A percentile compares a stretch with the other conserved stretches of the same genome.
These are phyloP conservation scores for Glyphotaelius pellucidus DNA, from an alignment of 2,888 invertebrate genomes.

Conservation along the genomic window DNA sequence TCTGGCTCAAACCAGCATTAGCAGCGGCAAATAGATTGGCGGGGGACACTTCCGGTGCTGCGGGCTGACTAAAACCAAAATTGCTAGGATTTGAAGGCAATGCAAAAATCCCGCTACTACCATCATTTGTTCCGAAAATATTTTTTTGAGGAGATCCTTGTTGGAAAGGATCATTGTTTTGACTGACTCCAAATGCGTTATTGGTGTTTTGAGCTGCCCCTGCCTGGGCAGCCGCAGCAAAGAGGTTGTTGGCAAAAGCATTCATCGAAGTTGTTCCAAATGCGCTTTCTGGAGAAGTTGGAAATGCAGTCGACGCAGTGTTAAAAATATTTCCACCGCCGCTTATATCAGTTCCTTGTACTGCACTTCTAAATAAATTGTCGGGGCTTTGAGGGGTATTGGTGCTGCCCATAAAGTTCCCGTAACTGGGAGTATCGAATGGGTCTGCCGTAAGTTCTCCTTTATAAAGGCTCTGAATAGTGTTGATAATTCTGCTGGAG, in stretches of 20 bases:
- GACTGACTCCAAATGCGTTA: slow-evolving; percentile 16
- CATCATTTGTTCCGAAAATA: slow-evolving; percentile 11
- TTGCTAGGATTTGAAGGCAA: slow-evolving; percentile 8
- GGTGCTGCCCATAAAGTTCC: slow-evolving; percentile 68
- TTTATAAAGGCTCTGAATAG: slow-evolving; percentile 70
- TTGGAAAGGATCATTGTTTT: slow-evolving; percentile 5
- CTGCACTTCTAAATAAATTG: slow-evolving; percentile 67
- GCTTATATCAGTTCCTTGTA: slow-evolving; percentile 40
- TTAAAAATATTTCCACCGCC: slow-evolving; percentile 33
- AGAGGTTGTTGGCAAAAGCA: slow-evolving; percentile 34
- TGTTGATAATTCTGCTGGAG: slow-evolving; percentile 69
- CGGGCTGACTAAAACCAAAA: background rate
- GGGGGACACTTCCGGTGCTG: slow-evolving; percentile 25
- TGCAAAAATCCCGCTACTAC: slow-evolving; percentile 28
- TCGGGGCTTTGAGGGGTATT: slow-evolving; percentile 65
- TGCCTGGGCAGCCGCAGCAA: slow-evolving; percentile 5
- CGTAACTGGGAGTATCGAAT: slow-evolving; percentile 72
- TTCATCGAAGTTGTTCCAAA: slow-evolving; percentile 55
- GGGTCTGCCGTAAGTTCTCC: slow-evolving; percentile 70
- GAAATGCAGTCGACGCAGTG: slow-evolving; percentile 57
- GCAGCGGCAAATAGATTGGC: slow-evolving; percentile 55
- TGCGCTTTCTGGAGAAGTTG: slow-evolving; percentile 66
- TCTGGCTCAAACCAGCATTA: slow-evolving; percentile 49
- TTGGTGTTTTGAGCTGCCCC: slow-evolving; percentile 26
- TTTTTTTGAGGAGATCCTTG: background rate